Base-by-base conservation (phyloP, 2,113 vertebrate genomes). In the Neoarius graeffei region DNA sequence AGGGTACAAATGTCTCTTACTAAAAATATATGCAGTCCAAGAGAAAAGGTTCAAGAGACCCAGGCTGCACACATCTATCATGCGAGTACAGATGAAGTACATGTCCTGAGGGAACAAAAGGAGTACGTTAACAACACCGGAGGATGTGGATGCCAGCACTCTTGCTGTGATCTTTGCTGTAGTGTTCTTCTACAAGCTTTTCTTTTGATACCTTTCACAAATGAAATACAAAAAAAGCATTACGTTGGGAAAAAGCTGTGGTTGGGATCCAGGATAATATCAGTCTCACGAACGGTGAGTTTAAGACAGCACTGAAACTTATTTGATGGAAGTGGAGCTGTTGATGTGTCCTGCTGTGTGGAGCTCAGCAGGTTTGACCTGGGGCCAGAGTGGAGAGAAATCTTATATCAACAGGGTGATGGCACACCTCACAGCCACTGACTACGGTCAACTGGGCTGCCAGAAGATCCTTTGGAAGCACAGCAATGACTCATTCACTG, bases 41-140 rank as follows among this genome's bases (percentile, higher is more conserved):
- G 15, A 54, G 52, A 79, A 79, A n/a, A 54, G 52, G 20, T n/a
- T 56, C 19, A 81, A 10, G 50, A 79, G 80, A 60, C 27, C 23
- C 30, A 90, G 89, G 87, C 91, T 93, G 93, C 93, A 95, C 92
- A 94, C 93, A 94, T 89, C 91, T 93, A 92, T 92, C 93, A 94
- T 94, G 67, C 94, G 92, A 94, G 92, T 94, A 91, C 56, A 93
- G 94, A 94, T 92, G 94, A 94, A 91, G 92, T 94, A 92, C 94
- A 42, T 86, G 86, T 93, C 94, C 93, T 93, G 76, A 62, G 93
- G 93, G 93, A 88, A 82, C 48, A 52, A 56, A 69, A 83, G 35
- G 71, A 67, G 73, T 23, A 71, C 64, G 27, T 60, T 30, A 19
- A 71, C 42, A 88, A 88, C 15, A 84, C n/a, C 0, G 5, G 84